phyloP scores from a whole-genome alignment of 1,140 invertebrate species.

The Nasonia longicornis region DNA sequence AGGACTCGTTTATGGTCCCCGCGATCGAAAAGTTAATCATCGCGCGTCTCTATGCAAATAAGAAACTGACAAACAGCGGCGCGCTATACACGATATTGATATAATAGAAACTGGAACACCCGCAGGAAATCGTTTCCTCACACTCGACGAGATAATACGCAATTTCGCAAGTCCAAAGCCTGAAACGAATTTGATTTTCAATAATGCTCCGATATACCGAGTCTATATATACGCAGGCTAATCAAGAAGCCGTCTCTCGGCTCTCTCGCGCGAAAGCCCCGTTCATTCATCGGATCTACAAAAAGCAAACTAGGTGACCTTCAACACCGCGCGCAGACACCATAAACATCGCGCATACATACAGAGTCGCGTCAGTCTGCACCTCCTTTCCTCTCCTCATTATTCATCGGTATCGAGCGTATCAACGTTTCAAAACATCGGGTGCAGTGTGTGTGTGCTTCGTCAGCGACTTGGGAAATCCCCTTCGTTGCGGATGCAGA shows the following conservation, averaged over 20 bases:
- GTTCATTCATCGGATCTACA: not conserved
- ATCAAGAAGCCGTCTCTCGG: no score
- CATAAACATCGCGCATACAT: not conserved
- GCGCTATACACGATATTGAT: not conserved
- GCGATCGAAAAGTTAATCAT: not conserved
- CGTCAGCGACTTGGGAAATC: constrained; percentile 14
- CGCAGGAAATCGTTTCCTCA: not conserved
- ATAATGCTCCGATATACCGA: not conserved
- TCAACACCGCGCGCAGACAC: not conserved
- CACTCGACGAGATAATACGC: not conserved
- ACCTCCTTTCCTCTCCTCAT: not conserved
- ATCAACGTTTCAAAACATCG: not conserved
- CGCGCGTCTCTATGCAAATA: not conserved
- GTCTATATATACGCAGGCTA: not conserved
- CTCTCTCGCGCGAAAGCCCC: no score
- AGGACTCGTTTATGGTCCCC: not conserved
- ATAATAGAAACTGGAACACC: not conserved
- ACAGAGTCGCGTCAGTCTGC: not conserved
- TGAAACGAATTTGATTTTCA: not conserved
- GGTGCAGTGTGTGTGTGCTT: not conserved
- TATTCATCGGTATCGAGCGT: not conserved
- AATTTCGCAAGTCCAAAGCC: not conserved
- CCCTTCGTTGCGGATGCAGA: not conserved
- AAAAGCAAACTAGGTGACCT: not conserved
- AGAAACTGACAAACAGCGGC: not conserved